These are phyloP conservation scores for Sarcophilus harrisii DNA, from an alignment of 2,797 vertebrate genomes.

Conservation along the genomic window DNA sequence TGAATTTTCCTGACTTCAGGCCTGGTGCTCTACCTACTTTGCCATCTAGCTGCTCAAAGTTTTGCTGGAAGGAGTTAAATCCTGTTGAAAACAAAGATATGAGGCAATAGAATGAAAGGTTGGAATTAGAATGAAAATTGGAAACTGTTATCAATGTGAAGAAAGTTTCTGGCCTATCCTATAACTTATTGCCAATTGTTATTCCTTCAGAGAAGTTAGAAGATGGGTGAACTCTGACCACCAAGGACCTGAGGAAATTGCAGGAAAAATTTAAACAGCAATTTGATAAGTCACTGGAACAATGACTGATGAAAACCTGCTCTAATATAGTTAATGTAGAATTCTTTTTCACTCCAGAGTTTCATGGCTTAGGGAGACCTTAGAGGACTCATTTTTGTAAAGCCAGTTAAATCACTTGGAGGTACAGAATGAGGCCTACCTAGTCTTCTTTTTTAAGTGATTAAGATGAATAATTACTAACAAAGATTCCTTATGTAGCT, in stretches of 20 bases:
- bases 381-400: not conserved
- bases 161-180: not conserved
- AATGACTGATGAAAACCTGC: not conserved
- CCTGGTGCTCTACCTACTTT: not conserved
- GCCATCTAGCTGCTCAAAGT: not conserved
- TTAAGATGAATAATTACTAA: not conserved
- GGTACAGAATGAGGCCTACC: not conserved
- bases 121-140: not conserved
- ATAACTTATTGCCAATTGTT: not conserved
- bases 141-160: not conserved
- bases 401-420: not conserved
- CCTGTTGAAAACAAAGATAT: not conserved
- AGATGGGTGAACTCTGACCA: not conserved
- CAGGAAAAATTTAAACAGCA: not conserved
- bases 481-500: not conserved
- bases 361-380: not conserved
- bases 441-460: not conserved
- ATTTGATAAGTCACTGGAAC: not conserved
- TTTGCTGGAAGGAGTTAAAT: not conserved
- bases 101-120: not conserved
- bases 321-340: not conserved
- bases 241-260: not conserved
- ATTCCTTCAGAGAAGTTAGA: not conserved
- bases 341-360: not conserved
- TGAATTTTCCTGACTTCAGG: too few species aligned